phyloP scores from a whole-genome alignment of 2,888 invertebrate genomes.

The Limnephilus auricula region DNA sequence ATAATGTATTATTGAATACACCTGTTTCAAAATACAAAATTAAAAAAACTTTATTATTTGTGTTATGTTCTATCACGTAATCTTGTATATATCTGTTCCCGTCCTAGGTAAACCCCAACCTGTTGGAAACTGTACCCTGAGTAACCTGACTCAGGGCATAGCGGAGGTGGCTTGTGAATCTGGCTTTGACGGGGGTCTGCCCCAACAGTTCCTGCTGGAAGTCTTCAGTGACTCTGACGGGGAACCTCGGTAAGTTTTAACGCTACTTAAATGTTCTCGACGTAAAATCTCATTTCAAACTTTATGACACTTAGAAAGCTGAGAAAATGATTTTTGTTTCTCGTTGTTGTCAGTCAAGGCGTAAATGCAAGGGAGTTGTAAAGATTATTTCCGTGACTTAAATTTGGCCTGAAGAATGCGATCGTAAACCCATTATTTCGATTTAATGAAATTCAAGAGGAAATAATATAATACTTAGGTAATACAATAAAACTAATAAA shows the following conservation, averaged over 20 bases:
- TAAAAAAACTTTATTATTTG: not conserved
- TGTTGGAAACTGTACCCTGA: slow-evolving; percentile 90
- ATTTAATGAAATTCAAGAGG: not conserved
- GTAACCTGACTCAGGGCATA: slow-evolving; percentile 90
- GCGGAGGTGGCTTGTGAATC: slow-evolving; percentile 89
- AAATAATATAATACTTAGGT: too few species aligned
- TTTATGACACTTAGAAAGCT: not conserved
- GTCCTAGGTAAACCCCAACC: slow-evolving; percentile 88
- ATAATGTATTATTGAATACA: not conserved
- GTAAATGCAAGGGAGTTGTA: not conserved
- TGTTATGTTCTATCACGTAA: not conserved
- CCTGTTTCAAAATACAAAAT: slow-evolving; percentile 18
- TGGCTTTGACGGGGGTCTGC: slow-evolving; percentile 93
- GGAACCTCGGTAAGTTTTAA: slow-evolving; percentile 70
- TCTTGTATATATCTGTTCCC: not conserved
- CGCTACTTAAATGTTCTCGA: not conserved
- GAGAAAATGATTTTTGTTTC: not conserved
- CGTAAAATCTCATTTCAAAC: not conserved
- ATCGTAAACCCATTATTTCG: not conserved
- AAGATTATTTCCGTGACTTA: not conserved
- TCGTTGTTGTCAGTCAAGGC: not conserved
- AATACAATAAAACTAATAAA: too few species aligned
- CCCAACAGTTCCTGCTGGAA: slow-evolving; percentile 91
- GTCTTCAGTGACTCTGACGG: slow-evolving; percentile 77
- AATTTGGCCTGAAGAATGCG: not conserved